These are phyloP conservation scores for Gastrophysa polygoni DNA, from an alignment of 2,888 invertebrate genomes.

Conservation along the genomic window DNA sequence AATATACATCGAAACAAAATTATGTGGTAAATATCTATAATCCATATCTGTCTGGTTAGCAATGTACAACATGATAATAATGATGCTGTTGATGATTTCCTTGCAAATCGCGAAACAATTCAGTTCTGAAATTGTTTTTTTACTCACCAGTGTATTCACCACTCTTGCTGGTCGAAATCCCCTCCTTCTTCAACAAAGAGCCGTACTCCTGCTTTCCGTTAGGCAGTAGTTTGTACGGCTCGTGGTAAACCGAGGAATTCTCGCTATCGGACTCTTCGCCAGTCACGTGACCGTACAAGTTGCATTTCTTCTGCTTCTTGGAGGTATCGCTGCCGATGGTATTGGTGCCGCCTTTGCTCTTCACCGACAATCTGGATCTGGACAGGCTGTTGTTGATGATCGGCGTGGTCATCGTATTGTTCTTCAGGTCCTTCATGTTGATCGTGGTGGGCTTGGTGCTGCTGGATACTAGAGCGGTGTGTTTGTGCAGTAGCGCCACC, in stretches of 20 bases:
- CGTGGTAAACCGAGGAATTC: conserved; percentile 64
- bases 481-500: conserved; percentile 68
- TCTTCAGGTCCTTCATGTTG: conserved; percentile 65
- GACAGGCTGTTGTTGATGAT: conserved; percentile 64
- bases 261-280: conserved; percentile 64
- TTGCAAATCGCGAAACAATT: not conserved
- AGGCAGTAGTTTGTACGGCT: conserved; percentile 63
- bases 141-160: conserved; percentile 62
- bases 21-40: no score
- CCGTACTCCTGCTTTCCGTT: conserved; percentile 61
- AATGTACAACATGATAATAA: no score
- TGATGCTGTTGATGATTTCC: no score
- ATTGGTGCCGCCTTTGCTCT: conserved; percentile 51
- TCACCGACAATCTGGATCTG: conserved; percentile 60
- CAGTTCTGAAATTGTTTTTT: conserved; percentile 12
- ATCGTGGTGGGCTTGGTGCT: conserved; percentile 63
- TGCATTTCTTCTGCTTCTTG: conserved; percentile 56
- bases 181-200: conserved; percentile 61
- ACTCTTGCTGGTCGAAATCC: conserved; percentile 60
- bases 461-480: conserved; percentile 65
- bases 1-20: no score
- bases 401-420: conserved; percentile 60
- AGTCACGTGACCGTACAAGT: conserved; percentile 59
- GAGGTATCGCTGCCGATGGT: conserved; percentile 51
- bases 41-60: no score